Evolutionary conservation across 2,113 vertebrate species (phyloP).

Genomic region (Alethe diademata): DNA sequence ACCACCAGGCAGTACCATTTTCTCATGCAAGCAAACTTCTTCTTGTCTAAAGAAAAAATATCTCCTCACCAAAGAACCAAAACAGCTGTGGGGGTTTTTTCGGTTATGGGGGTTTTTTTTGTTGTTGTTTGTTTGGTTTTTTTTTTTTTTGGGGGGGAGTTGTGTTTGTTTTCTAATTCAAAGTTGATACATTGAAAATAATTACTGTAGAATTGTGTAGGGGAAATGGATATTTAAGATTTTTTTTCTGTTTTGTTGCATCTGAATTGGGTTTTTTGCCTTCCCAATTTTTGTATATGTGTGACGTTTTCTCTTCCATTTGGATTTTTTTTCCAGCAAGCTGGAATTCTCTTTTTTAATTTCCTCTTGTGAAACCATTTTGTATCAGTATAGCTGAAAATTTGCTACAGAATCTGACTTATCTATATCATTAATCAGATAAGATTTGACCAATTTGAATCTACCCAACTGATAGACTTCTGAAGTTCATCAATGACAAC

Average conservation of each 20-base stretch:
- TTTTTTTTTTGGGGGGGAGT: too few relatives aligned
- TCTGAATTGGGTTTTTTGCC: neutral
- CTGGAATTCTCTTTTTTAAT: neutral
- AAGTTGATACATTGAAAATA: neutral
- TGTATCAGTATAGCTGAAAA: neutral
- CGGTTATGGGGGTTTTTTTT: neutral
- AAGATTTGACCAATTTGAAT: neutral
- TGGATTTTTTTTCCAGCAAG: neutral
- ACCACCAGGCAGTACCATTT: conserved; percentile 14
- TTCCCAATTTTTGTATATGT: neutral
- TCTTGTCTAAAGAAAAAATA: neutral
- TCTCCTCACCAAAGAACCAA: neutral
- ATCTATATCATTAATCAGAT: neutral
- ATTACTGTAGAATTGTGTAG: neutral
- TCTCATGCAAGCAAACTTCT: conserved; percentile 35
- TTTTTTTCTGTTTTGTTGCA: neutral
- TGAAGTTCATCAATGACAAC: neutral
- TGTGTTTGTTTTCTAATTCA: neutral
- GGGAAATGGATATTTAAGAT: neutral
- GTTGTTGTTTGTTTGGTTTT: neutral
- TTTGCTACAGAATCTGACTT: neutral
- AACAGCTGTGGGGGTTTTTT: neutral
- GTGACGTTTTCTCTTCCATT: neutral
- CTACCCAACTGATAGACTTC: neutral
- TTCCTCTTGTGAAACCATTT: neutral